A percentile compares a stretch with the other conserved stretches of the same genome.
phyloP scores from a whole-genome alignment of 2,888 invertebrate species.

The Ophion costatus region DNA sequence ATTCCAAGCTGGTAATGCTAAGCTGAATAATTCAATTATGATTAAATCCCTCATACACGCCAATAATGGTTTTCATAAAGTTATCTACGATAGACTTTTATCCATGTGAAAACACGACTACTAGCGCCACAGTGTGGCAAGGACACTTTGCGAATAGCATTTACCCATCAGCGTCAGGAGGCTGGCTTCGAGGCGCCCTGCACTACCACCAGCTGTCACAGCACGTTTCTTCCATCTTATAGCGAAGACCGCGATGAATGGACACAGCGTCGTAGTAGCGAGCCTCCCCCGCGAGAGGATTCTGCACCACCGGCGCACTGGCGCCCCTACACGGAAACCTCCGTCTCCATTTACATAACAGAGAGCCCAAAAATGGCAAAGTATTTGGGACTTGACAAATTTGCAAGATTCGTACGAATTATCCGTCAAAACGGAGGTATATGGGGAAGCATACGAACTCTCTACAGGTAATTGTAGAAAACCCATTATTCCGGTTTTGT shows the following conservation, averaged over 20 bases:
- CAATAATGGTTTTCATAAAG: too few relatives aligned
- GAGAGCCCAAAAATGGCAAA: constrained; percentile 85
- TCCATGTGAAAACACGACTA: too few relatives aligned
- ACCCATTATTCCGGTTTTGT: not conserved
- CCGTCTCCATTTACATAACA: constrained; percentile 57
- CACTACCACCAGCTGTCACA: too few relatives aligned
- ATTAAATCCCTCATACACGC: too few relatives aligned
- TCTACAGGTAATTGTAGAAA: constrained; percentile 87
- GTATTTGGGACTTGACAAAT: constrained; percentile 89
- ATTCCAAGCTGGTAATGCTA: too few relatives aligned
- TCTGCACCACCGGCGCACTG: not conserved
- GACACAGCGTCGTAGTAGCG: not conserved
- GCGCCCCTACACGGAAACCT: constrained; percentile 4
- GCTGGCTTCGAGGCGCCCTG: too few relatives aligned
- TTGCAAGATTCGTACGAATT: constrained; percentile 87
- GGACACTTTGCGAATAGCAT: too few relatives aligned
- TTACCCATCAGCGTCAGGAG: too few relatives aligned
- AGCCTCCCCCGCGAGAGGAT: not conserved
- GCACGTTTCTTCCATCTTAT: not conserved
- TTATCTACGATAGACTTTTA: too few relatives aligned
- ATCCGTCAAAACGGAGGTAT: constrained; percentile 91
- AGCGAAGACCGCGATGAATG: not conserved
- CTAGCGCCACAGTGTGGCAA: too few relatives aligned
- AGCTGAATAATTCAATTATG: too few relatives aligned
- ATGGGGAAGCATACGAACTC: constrained; percentile 87